A percentile compares a stretch with the other conserved stretches of the same genome.
Conservation (phyloP, 2,888 invertebrate genomes). For the Himalopsyche anomala region DNA sequence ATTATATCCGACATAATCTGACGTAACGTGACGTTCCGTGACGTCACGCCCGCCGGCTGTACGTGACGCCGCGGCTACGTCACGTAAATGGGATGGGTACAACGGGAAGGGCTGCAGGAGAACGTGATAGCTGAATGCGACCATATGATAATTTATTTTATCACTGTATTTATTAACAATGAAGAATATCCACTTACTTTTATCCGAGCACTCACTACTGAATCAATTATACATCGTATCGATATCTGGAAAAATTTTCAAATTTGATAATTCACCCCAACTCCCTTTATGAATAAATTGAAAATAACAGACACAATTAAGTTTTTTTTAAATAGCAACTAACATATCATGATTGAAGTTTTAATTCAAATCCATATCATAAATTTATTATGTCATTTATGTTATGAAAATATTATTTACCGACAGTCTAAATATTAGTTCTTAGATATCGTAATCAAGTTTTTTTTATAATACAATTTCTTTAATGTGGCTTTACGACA, state of each 20-base stretch:
- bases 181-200: neutral
- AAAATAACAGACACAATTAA: too few relatives aligned
- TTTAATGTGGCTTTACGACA: too few relatives aligned
- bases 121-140: neutral
- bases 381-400: too few relatives aligned
- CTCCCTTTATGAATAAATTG: too few relatives aligned
- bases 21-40: constrained; percentile 49
- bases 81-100: neutral
- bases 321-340: too few relatives aligned
- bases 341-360: too few relatives aligned
- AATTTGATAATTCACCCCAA: too few relatives aligned
- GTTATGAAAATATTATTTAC: too few relatives aligned
- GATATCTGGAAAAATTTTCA: neutral
- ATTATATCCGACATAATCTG: constrained; percentile 57
- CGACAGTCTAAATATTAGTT: too few relatives aligned
- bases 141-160: neutral
- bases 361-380: too few relatives aligned
- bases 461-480: too few relatives aligned
- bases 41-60: constrained; percentile 48
- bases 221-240: neutral
- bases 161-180: neutral
- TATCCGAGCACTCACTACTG: neutral
- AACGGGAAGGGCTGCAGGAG: neutral
- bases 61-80: constrained; percentile 53
- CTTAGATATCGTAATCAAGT: too few relatives aligned